Percentiles rank a stretch among this genome's conserved stretches.
These are phyloP conservation scores for Liodrosophila aerea DNA, from an alignment of 2,888 invertebrate genomes.

Conservation along the genomic window DNA sequence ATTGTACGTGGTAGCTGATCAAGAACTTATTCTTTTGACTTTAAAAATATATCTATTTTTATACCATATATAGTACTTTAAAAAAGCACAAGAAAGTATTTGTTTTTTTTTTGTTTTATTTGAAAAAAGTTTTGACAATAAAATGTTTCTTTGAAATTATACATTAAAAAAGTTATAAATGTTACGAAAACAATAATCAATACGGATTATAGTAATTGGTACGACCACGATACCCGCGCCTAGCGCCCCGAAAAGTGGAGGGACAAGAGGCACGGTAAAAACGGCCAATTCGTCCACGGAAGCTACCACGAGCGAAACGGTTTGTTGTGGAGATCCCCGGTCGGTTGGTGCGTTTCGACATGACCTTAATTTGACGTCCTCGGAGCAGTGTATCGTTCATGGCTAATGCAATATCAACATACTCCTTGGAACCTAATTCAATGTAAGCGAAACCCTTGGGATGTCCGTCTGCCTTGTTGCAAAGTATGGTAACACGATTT, in stretches of 20 bases:
- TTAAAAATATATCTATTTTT: too few relatives aligned
- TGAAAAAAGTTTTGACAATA: constrained; percentile 81
- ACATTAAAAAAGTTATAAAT: constrained; percentile 83
- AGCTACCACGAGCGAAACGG: constrained; percentile 88
- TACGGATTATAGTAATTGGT: constrained; percentile 83
- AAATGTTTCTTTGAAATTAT: constrained; percentile 83
- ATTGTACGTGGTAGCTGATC: too few relatives aligned
- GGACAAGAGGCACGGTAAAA: constrained; percentile 84
- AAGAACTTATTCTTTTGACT: too few relatives aligned
- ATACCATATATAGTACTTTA: too few relatives aligned
- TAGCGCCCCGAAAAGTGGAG: constrained; percentile 81
- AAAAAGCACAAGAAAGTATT: too few relatives aligned
- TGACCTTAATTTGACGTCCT: too few relatives aligned
- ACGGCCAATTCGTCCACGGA: constrained; percentile 85
- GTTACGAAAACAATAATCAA: constrained; percentile 82
- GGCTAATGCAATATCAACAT: constrained; percentile 98
- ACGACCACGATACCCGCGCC: constrained; percentile 82
- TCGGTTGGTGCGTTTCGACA: constrained; percentile 98
- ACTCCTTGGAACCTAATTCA: constrained; percentile 98
- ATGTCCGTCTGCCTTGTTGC: constrained; percentile 99
- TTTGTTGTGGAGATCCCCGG: constrained; percentile 98
- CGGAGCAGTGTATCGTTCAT: constrained; percentile 99
- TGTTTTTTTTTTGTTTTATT: constrained; percentile 69
- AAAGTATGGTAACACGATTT: constrained; percentile 98
- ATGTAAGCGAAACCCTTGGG: constrained; percentile 99